Evolutionary conservation across 2,888 invertebrate species (phyloP).

Genomic region (Conomelus anceps): DNA sequence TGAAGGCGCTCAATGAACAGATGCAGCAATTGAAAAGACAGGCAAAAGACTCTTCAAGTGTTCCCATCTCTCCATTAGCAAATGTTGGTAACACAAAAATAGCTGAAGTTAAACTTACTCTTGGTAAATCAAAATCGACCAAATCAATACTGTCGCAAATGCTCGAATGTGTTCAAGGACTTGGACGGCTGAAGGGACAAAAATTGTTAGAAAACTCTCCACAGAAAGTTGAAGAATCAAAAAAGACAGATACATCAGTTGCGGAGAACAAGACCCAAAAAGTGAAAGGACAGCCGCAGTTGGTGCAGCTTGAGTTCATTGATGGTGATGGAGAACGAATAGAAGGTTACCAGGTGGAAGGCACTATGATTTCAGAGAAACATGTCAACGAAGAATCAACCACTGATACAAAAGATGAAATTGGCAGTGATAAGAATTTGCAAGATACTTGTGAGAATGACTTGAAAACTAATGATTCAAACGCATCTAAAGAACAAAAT

Average conservation of each 20-base stretch:
- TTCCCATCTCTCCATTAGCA: conserved; percentile 25
- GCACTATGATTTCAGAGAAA: conserved; percentile 28
- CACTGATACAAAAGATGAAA: neutral
- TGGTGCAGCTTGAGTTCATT: conserved; percentile 32
- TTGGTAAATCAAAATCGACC: conserved; percentile 25
- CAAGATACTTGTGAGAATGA: conserved; percentile 10
- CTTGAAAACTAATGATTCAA: conserved; percentile 17
- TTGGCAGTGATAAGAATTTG: neutral
- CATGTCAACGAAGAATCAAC: too few species aligned
- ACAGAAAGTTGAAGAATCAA: conserved; percentile 2
- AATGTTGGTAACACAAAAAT: conserved; percentile 30
- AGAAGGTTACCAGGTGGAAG: conserved; percentile 31
- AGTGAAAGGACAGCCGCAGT: conserved; percentile 22
- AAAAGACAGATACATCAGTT: neutral
- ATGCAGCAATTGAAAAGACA: conserved; percentile 29
- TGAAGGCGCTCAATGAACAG: conserved; percentile 34
- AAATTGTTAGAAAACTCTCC: conserved; percentile 8
- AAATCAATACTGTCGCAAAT: conserved; percentile 30
- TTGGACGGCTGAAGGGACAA: conserved; percentile 2
- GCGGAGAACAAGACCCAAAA: neutral
- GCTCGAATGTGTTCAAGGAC: conserved; percentile 23
- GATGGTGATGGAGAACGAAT: conserved; percentile 33
- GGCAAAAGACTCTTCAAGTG: conserved; percentile 10
- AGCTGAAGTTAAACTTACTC: conserved; percentile 31
- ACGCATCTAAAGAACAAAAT: conserved; percentile 7